These are phyloP conservation scores for Ptyas mucosa DNA, from an alignment of 2,113 vertebrate genomes.

Conservation along the genomic window DNA sequence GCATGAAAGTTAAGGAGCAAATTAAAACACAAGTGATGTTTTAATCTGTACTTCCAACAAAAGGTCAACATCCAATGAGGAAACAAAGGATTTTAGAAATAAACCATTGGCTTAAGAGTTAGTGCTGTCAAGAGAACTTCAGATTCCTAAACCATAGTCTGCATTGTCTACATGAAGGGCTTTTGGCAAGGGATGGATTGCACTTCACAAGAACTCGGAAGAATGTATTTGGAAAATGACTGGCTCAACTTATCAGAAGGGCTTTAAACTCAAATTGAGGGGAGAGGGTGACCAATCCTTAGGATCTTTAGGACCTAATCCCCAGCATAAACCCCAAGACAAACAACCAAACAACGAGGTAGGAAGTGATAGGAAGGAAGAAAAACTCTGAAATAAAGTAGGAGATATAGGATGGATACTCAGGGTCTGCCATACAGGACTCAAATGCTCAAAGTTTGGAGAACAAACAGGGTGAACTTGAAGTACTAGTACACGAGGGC, in stretches of 20 bases:
- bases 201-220: not conserved
- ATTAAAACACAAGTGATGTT: not conserved
- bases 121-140: not conserved
- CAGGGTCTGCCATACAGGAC: not conserved
- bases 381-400: too few relatives aligned
- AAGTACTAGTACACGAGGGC: not conserved
- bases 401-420: not conserved
- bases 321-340: not conserved
- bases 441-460: not conserved
- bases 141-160: not conserved
- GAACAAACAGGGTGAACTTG: not conserved
- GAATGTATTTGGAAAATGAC: not conserved
- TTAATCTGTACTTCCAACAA: not conserved
- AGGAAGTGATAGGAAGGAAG: not conserved
- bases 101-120: not conserved
- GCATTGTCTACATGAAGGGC: not conserved
- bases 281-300: not conserved
- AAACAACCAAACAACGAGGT: not conserved
- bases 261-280: too few relatives aligned
- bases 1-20: not conserved
- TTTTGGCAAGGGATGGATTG: not conserved
- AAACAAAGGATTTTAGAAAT: not conserved
- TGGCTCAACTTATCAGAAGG: not conserved
- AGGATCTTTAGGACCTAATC: not conserved
- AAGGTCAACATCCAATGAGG: not conserved